Percentiles rank a stretch among this genome's conserved stretches.
Conservation (phyloP, 2,797 vertebrate species). For the Valencia hispanica region DNA sequence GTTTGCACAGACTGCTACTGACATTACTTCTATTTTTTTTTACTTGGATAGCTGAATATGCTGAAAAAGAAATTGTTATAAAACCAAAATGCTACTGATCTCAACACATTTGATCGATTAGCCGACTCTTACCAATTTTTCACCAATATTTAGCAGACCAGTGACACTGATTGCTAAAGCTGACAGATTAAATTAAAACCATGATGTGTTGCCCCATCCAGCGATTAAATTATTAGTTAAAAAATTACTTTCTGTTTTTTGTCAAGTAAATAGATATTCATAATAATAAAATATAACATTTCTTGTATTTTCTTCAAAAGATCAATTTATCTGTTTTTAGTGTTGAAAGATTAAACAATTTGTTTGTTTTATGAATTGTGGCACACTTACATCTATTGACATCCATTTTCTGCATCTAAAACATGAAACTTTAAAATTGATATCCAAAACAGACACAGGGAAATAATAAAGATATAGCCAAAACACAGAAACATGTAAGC, state of each 20-base stretch:
- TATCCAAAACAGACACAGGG: constrained; percentile 29
- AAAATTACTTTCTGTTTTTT: too few relatives aligned
- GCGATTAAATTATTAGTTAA: neutral
- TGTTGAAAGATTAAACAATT: neutral
- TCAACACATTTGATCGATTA: neutral
- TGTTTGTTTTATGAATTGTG: neutral
- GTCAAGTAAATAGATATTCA: neutral
- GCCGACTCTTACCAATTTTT: neutral
- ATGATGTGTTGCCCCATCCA: neutral
- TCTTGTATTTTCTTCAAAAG: neutral
- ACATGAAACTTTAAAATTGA: constrained; percentile 27
- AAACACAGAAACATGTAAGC: constrained; percentile 19
- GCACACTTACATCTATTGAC: constrained; percentile 2
- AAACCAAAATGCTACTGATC: neutral
- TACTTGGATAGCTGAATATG: neutral
- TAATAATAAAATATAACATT: neutral
- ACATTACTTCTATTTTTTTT: neutral
- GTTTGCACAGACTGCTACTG: neutral
- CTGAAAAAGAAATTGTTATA: neutral
- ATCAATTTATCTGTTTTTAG: neutral
- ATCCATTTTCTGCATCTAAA: constrained; percentile 2
- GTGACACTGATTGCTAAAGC: neutral
- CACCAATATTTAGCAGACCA: neutral
- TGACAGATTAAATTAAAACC: neutral
- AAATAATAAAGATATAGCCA: constrained; percentile 6